A percentile compares a stretch with the other conserved stretches of the same genome.
phyloP scores from a whole-genome alignment of 2,797 vertebrate species.

The Coccyzus lansbergi region DNA sequence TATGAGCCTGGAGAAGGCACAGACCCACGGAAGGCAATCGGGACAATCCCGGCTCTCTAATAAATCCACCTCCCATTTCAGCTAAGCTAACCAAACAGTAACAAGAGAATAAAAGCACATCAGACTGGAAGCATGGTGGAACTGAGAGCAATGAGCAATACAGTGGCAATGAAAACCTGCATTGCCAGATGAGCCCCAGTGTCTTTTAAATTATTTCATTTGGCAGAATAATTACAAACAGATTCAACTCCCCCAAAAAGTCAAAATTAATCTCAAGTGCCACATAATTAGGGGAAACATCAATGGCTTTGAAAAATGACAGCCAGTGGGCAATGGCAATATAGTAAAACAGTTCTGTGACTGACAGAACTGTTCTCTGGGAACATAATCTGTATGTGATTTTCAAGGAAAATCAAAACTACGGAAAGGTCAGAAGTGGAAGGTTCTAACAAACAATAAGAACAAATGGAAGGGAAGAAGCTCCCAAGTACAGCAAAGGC shows the following conservation, averaged over 20 bases:
- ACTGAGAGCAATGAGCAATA: background rate
- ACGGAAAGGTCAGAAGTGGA: background rate
- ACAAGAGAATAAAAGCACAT: background rate
- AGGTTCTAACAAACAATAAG: background rate
- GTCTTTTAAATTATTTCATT: background rate
- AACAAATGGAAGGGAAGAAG: background rate
- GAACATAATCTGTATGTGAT: background rate
- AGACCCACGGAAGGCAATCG: conserved; percentile 25
- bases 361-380: too few species aligned
- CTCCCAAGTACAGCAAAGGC: background rate
- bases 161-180: background rate
- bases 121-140: background rate
- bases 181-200: background rate
- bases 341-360: background rate
- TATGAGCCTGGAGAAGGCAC: background rate
- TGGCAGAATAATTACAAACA: background rate
- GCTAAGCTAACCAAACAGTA: background rate
- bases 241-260: background rate
- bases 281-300: background rate
- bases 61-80: background rate
- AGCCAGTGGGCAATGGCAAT: background rate
- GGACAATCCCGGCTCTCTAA: background rate
- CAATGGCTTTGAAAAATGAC: background rate
- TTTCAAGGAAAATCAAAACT: background rate
- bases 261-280: background rate